Percentiles rank a stretch among this genome's conserved stretches.
Conservation (phyloP, 1,140 invertebrate genomes). For the Anadara kagoshimensis region DNA sequence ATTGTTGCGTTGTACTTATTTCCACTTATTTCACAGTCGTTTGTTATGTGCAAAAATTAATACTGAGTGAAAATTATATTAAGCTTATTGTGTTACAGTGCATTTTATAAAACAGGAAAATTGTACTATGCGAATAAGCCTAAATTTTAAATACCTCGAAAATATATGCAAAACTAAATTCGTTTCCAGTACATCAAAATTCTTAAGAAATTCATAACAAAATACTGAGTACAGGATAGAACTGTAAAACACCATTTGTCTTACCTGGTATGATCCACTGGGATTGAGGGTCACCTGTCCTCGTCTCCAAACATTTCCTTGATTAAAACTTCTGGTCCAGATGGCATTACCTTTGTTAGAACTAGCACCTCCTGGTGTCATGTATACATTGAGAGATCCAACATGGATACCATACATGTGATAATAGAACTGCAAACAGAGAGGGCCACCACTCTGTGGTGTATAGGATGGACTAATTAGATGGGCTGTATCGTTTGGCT, state of each 20-base stretch:
- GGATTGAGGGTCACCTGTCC: slow-evolving; percentile 41
- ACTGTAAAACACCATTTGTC: slow-evolving; percentile 13
- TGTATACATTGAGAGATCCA: slow-evolving; percentile 45
- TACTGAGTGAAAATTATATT: too few species aligned
- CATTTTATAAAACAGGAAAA: not conserved
- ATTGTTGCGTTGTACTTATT: too few species aligned
- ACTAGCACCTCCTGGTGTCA: slow-evolving; percentile 11
- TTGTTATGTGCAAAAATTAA: too few species aligned
- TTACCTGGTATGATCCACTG: slow-evolving; percentile 24
- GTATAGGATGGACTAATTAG: slow-evolving; percentile 29
- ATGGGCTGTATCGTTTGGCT: slow-evolving; percentile 47
- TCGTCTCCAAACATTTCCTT: slow-evolving; percentile 53
- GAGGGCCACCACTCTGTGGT: not conserved
- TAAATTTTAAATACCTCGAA: not conserved
- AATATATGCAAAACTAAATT: too few species aligned
- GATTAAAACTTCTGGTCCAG: slow-evolving; percentile 49
- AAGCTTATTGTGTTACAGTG: too few species aligned
- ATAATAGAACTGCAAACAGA: slow-evolving; percentile 78
- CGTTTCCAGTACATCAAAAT: too few species aligned
- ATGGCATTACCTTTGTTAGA: slow-evolving; percentile 16
- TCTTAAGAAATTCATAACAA: too few species aligned
- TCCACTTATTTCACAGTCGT: too few species aligned
- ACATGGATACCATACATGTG: slow-evolving; percentile 82
- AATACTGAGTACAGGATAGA: slow-evolving; percentile 14
- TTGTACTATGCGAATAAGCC: not conserved